phyloP scores from a whole-genome alignment of 2,888 invertebrate species.

The Cancer borealis region DNA sequence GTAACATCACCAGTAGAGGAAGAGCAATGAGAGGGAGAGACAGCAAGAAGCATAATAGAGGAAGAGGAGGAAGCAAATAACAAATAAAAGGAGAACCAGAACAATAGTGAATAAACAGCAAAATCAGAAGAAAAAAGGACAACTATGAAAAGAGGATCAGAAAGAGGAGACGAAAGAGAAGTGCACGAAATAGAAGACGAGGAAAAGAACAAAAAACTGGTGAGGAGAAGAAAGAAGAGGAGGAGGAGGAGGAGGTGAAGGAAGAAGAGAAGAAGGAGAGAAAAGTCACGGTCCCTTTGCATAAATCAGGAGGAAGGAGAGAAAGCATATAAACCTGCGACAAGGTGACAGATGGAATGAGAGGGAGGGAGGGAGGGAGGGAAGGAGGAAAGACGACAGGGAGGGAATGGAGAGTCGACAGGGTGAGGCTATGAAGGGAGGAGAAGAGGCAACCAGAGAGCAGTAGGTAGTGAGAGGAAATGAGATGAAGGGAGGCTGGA shows the following conservation, averaged over 20 bases:
- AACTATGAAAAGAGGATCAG: not conserved
- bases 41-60: not conserved
- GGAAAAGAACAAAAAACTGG: not conserved
- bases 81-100: not conserved
- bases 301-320: slow-evolving; percentile 31
- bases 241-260: not conserved
- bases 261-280: not conserved
- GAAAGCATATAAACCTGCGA: slow-evolving; percentile 18
- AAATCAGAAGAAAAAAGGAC: not conserved
- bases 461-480: not conserved
- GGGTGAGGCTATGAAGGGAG: not conserved
- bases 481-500: not conserved
- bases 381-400: not conserved
- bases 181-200: not conserved
- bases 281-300: not conserved
- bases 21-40: not conserved
- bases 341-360: slow-evolving; percentile 26
- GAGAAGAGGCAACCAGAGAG: not conserved
- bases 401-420: not conserved
- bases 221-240: not conserved
- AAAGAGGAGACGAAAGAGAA: not conserved
- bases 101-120: not conserved
- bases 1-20: no score
- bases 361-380: not conserved
- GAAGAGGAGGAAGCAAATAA: not conserved